Evolutionary conservation across 2,888 invertebrate genomes (phyloP).

Genomic region (Autographa gamma): DNA sequence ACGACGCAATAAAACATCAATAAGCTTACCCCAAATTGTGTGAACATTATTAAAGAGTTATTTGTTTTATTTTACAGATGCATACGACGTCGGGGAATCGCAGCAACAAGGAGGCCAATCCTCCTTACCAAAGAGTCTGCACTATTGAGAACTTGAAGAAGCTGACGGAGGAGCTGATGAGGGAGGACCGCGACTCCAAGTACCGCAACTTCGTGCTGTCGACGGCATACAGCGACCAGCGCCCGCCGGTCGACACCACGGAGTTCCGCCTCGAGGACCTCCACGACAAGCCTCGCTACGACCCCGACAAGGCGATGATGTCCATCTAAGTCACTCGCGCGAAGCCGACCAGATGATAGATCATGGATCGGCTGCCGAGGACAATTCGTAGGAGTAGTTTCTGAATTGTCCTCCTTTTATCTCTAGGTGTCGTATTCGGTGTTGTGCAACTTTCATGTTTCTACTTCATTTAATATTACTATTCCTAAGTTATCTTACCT

Average conservation of each 20-base stretch:
- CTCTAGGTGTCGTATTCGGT: neutral
- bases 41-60: slow-evolving; percentile 7
- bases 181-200: neutral
- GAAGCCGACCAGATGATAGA: neutral
- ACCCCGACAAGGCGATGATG: slow-evolving; percentile 14
- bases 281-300: neutral
- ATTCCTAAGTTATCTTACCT: too few species aligned
- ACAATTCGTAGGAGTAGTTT: neutral
- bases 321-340: neutral
- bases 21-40: neutral
- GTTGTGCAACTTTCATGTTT: neutral
- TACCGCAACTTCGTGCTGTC: slow-evolving; percentile 10
- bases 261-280: neutral
- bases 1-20: slow-evolving; percentile 3
- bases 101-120: neutral
- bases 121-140: neutral
- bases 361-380: neutral
- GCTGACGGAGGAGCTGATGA: slow-evolving; percentile 1
- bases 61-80: neutral
- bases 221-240: neutral
- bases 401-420: neutral
- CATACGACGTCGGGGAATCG: neutral
- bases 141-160: neutral
- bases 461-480: neutral
- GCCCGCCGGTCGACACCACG: neutral